Conservation (phyloP, 2,113 vertebrate species). For the Ceyx cyanopectus region DNA sequence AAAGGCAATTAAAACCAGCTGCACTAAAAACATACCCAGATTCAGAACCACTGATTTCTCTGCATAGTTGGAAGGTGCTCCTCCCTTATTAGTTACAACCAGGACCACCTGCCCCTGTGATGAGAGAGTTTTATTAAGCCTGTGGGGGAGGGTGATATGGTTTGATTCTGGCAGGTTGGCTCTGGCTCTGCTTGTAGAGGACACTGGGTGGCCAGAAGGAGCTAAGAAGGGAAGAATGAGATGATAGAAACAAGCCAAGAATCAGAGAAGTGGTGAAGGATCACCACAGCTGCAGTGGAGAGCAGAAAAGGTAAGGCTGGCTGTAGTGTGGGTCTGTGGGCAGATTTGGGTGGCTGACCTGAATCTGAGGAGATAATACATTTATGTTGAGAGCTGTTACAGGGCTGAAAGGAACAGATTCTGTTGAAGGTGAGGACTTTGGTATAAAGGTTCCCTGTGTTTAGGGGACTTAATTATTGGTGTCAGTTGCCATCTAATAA, state of each 20-base stretch:
- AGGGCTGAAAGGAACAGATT: background rate
- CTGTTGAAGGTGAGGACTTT: background rate
- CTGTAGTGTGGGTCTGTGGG: background rate
- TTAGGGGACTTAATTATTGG: background rate
- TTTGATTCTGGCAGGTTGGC: background rate
- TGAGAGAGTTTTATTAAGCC: background rate
- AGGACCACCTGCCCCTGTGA: background rate
- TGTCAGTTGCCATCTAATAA: background rate
- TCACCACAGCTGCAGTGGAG: background rate
- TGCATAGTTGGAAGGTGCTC: background rate
- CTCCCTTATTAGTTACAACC: background rate
- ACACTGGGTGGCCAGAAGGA: background rate
- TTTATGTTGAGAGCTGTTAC: background rate
- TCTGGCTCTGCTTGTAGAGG: background rate
- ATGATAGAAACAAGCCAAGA: background rate
- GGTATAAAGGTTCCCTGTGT: background rate
- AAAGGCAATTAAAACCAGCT: background rate
- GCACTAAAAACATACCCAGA: background rate
- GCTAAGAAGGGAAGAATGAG: background rate
- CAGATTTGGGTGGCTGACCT: background rate
- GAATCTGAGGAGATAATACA: background rate
- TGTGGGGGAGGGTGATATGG: fast-evolving
- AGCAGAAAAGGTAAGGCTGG: background rate
- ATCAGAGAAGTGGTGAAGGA: background rate
- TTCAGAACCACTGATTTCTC: background rate